Evolutionary conservation across 2,888 invertebrate species (phyloP).

Genomic region (Marasmarcha lunaedactyla): DNA sequence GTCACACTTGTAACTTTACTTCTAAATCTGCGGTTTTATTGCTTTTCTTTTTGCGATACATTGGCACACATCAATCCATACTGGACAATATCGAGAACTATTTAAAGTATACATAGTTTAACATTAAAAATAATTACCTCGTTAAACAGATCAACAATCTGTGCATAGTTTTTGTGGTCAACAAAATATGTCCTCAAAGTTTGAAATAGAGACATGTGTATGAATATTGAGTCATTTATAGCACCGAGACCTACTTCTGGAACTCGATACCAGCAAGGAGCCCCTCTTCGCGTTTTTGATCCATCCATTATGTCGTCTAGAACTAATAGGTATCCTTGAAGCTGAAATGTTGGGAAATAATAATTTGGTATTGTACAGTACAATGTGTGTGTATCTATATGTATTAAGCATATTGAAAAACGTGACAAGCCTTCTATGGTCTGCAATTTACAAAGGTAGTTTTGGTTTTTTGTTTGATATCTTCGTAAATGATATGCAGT

Average conservation of each 20-base stretch:
- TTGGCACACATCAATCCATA: no score
- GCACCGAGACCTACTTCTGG: conserved; percentile 80
- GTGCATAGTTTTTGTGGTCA: conserved; percentile 76
- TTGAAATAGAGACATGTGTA: conserved; percentile 81
- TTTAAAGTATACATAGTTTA: no score
- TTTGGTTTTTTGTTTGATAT: no score
- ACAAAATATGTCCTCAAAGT: conserved; percentile 80
- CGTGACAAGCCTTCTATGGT: no score
- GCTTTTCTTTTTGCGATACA: no score
- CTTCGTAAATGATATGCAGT: no score
- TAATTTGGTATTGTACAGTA: conserved; percentile 22
- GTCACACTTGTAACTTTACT: no score
- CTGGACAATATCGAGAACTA: no score
- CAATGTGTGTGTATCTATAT: background rate
- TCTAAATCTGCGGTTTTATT: no score
- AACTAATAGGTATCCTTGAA: conserved; percentile 88
- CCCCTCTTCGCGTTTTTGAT: conserved; percentile 85
- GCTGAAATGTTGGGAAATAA: conserved; percentile 55
- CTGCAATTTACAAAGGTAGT: no score
- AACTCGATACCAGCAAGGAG: conserved; percentile 88
- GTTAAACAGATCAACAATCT: conserved; percentile 82
- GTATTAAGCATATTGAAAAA: no score
- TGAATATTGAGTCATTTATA: conserved; percentile 86
- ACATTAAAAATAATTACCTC: no score
- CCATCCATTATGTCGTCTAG: conserved; percentile 94